A percentile compares a stretch with the other conserved stretches of the same genome.
Evolutionary conservation across 1,140 invertebrate species (phyloP).

Genomic region (Nymphalis io): DNA sequence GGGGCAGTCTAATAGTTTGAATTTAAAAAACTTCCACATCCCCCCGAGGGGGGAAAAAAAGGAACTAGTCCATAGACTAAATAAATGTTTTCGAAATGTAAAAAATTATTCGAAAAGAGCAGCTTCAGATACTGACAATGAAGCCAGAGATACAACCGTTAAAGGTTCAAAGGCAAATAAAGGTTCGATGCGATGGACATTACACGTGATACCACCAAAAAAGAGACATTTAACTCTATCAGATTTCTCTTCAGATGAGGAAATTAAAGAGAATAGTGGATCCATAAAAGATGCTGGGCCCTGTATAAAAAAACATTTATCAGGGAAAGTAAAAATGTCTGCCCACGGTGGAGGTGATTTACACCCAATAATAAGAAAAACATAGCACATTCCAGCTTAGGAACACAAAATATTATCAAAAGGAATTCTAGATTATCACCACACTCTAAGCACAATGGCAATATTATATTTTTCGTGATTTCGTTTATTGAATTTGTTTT

Average conservation of each 20-base stretch:
- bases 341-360: slow-evolving; percentile 72
- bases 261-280: slow-evolving; percentile 47
- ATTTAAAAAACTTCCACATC: slow-evolving; percentile 78
- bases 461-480: no score
- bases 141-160: slow-evolving; percentile 49
- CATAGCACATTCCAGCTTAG: slow-evolving; percentile 42
- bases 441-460: no score
- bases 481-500: slow-evolving; percentile 38
- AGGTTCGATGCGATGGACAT: slow-evolving; percentile 61
- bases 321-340: slow-evolving; percentile 63
- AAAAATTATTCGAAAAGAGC: slow-evolving; percentile 62
- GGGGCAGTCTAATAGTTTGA: slow-evolving; percentile 62
- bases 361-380: slow-evolving; percentile 68
- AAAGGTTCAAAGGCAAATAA: slow-evolving; percentile 49
- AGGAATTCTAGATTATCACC: neutral
- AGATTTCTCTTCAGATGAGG: slow-evolving; percentile 71
- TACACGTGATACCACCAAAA: slow-evolving; percentile 67
- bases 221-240: slow-evolving; percentile 67
- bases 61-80: slow-evolving; percentile 57
- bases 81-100: slow-evolving; percentile 48
- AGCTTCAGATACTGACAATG: slow-evolving; percentile 71
- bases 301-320: slow-evolving; percentile 55
- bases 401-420: neutral
- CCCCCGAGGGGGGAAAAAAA: slow-evolving; percentile 78
- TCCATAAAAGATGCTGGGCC: slow-evolving; percentile 63